Conservation (phyloP, 2,797 vertebrate species). For the Caiman crocodilus region DNA sequence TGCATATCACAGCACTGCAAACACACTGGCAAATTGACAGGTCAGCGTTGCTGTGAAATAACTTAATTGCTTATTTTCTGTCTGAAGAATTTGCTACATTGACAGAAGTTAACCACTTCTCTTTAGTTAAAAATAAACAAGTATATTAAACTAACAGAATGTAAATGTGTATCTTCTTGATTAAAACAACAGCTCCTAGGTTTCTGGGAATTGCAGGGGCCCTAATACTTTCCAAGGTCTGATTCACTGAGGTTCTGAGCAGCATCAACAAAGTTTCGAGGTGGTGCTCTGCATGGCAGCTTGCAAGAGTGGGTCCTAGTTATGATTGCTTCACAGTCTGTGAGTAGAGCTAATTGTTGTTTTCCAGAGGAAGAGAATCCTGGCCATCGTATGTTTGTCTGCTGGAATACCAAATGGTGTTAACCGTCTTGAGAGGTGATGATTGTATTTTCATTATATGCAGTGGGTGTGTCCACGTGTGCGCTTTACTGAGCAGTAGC, state of each 20-base stretch:
- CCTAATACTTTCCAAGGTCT: neutral
- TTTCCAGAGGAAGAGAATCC: neutral
- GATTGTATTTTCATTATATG: no score
- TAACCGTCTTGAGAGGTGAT: no score
- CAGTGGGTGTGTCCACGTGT: no score
- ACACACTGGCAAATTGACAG: neutral
- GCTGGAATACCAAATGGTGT: neutral
- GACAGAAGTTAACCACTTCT: neutral
- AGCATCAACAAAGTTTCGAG: neutral
- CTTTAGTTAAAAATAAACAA: neutral
- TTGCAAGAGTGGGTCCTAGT: neutral
- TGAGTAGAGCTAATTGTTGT: neutral
- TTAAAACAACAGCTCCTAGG: neutral
- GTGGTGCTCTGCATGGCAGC: neutral
- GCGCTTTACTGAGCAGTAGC: no score
- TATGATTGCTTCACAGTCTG: neutral
- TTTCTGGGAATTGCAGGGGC: neutral
- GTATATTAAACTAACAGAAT: neutral
- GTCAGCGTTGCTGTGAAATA: neutral
- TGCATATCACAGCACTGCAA: neutral
- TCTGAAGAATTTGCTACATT: neutral
- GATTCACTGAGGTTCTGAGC: neutral
- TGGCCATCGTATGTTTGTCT: neutral
- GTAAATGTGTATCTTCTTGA: neutral
- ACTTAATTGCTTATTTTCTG: neutral